Conservation (phyloP, 2,888 invertebrate species). For the Drosophila mimetica region DNA sequence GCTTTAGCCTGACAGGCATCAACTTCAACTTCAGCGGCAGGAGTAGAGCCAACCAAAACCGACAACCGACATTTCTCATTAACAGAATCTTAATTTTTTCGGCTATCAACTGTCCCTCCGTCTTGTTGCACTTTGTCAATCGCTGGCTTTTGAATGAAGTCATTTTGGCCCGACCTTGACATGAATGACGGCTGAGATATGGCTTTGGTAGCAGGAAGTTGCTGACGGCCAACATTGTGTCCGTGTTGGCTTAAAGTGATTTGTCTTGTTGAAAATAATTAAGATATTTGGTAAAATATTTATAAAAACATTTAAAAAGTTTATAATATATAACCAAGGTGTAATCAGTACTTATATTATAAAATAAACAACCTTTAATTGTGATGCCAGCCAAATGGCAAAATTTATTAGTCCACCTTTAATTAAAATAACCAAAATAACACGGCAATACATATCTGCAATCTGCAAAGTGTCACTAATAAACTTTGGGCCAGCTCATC, state of each 20-base stretch:
- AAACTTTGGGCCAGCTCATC: conserved; percentile 53
- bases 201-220: conserved; percentile 27
- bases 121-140: conserved; percentile 70
- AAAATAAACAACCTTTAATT: neutral
- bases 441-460: neutral
- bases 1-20: conserved; percentile 61
- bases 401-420: neutral
- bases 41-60: conserved; percentile 53
- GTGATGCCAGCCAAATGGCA: neutral
- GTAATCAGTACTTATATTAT: no score
- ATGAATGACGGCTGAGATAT: conserved; percentile 19
- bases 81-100: conserved; percentile 54
- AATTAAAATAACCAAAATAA: neutral
- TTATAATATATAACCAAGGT: no score
- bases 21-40: conserved; percentile 8
- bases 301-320: neutral
- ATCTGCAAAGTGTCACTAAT: conserved; percentile 66
- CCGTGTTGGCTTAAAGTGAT: conserved; percentile 15
- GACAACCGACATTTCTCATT: conserved; percentile 80
- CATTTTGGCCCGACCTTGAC: conserved; percentile 60
- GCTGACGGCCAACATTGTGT: conserved; percentile 9
- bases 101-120: conserved; percentile 42
- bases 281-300: neutral
- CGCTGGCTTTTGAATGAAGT: conserved; percentile 51
- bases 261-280: conserved; percentile 22